Evolutionary conservation across 2,113 vertebrate species (phyloP).

Genomic region (Actenoides hombroni): DNA sequence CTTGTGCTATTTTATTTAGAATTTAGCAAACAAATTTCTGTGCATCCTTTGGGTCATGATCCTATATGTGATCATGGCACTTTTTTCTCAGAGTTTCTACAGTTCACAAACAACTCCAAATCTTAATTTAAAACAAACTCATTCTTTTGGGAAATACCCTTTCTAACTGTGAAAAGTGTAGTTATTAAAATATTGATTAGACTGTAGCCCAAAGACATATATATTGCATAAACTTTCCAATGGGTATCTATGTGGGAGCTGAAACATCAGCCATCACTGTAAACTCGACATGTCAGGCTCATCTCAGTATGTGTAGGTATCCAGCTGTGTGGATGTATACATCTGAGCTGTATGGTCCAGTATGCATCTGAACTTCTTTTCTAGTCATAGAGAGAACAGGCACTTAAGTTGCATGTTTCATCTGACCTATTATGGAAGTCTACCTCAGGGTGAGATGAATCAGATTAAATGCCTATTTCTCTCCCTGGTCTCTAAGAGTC

Average conservation of each 20-base stretch:
- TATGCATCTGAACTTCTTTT: not conserved
- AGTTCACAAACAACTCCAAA: not conserved
- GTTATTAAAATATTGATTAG: slow-evolving; percentile 53
- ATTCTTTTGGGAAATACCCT: slow-evolving; percentile 29
- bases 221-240: not conserved
- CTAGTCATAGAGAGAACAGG: not conserved
- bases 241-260: not conserved
- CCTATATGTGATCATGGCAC: rapidly evolving
- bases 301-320: not conserved
- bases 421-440: not conserved
- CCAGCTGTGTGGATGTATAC: not conserved
- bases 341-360: not conserved
- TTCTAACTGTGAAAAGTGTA: not conserved
- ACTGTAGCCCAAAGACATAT: not conserved
- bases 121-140: slow-evolving; percentile 28
- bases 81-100: not conserved
- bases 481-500: not conserved
- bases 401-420: not conserved
- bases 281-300: not conserved
- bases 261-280: not conserved
- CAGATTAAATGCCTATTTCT: not conserved
- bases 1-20: not conserved
- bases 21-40: not conserved
- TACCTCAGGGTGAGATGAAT: not conserved
- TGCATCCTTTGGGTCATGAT: not conserved